phyloP scores from a whole-genome alignment of 2,888 invertebrate genomes.

The Pandemis cinnamomeana region DNA sequence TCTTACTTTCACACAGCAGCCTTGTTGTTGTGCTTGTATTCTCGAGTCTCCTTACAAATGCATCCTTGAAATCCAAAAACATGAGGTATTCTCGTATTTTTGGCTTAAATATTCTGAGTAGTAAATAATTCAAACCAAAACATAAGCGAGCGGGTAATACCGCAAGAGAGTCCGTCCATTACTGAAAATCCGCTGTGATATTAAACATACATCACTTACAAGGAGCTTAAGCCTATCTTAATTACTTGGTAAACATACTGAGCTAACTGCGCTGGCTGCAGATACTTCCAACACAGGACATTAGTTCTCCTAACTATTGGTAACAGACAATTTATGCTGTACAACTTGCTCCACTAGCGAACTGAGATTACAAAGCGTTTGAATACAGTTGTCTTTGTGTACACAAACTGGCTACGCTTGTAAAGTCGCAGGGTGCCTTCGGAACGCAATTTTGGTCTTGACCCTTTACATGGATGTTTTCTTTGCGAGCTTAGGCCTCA shows the following conservation, averaged over 20 bases:
- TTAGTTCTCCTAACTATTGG: conserved; percentile 50
- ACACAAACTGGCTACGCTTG: conserved; percentile 24
- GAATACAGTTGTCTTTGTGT: conserved; percentile 56
- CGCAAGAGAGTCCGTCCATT: conserved; percentile 37
- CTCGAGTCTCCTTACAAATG: no score
- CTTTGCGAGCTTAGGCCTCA: conserved; percentile 9
- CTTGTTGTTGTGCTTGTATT: no score
- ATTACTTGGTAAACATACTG: conserved; percentile 59
- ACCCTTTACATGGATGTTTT: conserved; percentile 9
- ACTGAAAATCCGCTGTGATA: conserved; percentile 30
- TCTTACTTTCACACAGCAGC: no score
- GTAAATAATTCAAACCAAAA: neutral
- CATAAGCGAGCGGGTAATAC: neutral
- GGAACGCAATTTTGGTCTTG: conserved; percentile 18
- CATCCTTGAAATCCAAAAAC: no score
- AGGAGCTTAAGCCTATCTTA: conserved; percentile 51
- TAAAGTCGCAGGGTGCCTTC: neutral
- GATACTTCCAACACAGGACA: conserved; percentile 33
- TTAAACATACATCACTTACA: conserved; percentile 40
- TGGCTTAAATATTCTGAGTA: no score
- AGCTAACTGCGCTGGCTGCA: conserved; percentile 56
- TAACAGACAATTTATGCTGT: conserved; percentile 62
- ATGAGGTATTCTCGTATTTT: no score
- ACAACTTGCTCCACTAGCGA: conserved; percentile 50
- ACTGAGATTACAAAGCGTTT: conserved; percentile 20